Conservation (phyloP, 1,140 invertebrate species). For the Eriosoma lanigerum region DNA sequence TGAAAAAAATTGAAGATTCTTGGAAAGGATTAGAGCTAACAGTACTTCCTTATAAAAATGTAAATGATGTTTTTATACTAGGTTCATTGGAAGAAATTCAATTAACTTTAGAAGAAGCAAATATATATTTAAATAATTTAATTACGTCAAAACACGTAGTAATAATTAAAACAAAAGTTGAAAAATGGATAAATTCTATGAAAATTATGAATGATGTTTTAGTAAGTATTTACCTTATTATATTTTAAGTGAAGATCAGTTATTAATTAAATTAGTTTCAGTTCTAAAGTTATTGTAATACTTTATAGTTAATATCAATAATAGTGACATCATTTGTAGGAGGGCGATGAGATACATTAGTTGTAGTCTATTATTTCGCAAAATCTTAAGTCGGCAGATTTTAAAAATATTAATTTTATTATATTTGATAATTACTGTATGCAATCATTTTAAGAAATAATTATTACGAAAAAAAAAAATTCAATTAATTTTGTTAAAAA, state of each 20-base stretch:
- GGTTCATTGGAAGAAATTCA: constrained; percentile 83
- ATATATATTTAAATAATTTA: constrained; percentile 82
- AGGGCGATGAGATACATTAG: no score
- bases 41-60: constrained; percentile 74
- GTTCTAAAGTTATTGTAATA: no score
- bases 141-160: constrained; percentile 67
- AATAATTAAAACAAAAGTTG: constrained; percentile 78
- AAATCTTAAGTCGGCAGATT: no score
- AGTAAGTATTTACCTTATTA: constrained; percentile 34
- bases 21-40: constrained; percentile 80
- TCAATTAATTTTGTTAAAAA: no score
- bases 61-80: constrained; percentile 78
- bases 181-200: constrained; percentile 70
- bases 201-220: constrained; percentile 40
- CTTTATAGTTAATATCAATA: no score
- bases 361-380: no score
- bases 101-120: constrained; percentile 77
- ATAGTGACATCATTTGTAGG: no score
- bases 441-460: no score
- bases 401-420: no score
- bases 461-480: no score
- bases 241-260: not conserved
- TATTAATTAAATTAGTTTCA: constrained; percentile 14
- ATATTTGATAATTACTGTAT: no score
- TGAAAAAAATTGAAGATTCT: constrained; percentile 78